Conservation (phyloP, 2,888 invertebrate species). For the Lottia scabra region DNA sequence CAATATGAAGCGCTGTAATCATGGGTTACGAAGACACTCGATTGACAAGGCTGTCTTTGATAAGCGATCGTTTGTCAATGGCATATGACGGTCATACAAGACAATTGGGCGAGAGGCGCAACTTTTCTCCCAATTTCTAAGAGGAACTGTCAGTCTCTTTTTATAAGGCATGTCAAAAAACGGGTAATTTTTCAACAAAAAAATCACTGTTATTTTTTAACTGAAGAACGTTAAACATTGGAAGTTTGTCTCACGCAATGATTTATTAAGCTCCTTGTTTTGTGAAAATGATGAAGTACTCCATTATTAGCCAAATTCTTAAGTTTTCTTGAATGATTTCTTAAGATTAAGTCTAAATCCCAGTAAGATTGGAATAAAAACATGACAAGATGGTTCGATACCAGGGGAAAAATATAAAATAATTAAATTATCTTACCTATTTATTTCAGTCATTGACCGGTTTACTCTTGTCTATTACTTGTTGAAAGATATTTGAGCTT, state of each 20-base stretch:
- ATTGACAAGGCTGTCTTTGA: constrained; percentile 1
- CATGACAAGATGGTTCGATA: no score
- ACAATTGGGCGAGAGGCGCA: constrained; percentile 4
- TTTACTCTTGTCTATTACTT: no score
- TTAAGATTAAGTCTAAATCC: background rate
- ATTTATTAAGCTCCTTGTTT: background rate
- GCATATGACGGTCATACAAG: constrained; percentile 4
- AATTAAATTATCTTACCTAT: no score
- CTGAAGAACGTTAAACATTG: background rate
- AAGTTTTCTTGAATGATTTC: background rate
- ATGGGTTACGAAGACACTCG: background rate
- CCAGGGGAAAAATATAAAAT: no score
- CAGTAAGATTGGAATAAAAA: background rate
- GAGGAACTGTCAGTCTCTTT: background rate
- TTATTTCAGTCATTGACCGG: no score
- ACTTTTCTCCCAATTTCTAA: background rate
- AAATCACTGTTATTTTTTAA: background rate
- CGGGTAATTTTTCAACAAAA: constrained; percentile 2
- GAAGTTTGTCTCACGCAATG: background rate
- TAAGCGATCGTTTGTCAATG: constrained; percentile 3
- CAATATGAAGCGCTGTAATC: background rate
- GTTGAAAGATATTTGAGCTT: no score
- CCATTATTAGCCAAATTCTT: background rate
- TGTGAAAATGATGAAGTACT: background rate
- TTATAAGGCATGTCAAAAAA: background rate